A percentile compares a stretch with the other conserved stretches of the same genome.
Evolutionary conservation across 1,140 invertebrate species (phyloP).

Genomic region (Trichomalopsis sarcophagae): DNA sequence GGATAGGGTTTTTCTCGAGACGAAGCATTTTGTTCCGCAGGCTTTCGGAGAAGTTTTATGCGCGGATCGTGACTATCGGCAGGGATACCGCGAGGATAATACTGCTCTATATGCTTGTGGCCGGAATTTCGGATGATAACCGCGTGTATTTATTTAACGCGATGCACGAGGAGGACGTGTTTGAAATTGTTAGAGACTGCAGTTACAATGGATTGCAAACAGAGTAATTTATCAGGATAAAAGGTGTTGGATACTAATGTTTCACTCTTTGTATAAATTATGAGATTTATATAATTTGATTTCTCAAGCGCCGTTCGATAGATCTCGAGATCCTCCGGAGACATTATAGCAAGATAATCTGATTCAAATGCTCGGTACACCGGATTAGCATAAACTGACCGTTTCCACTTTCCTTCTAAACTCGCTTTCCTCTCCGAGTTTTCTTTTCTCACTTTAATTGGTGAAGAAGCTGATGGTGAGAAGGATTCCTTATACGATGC

Average conservation of each 20-base stretch:
- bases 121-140: not conserved
- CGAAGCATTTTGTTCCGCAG: not conserved
- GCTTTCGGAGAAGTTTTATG: not conserved
- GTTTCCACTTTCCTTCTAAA: not conserved
- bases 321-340: not conserved
- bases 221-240: not conserved
- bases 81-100: not conserved
- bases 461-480: not conserved
- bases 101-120: not conserved
- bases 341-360: not conserved
- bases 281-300: not conserved
- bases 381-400: not conserved
- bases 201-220: too few species aligned
- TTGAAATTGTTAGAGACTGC: too few species aligned
- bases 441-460: not conserved
- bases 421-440: too few species aligned
- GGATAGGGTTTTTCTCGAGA: not conserved
- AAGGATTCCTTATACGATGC: too few species aligned
- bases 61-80: not conserved
- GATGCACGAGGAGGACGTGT: not conserved
- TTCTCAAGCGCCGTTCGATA: not conserved
- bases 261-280: not conserved
- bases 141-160: not conserved
- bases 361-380: not conserved
- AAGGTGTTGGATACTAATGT: too few species aligned